Evolutionary conservation across 1,140 invertebrate species (phyloP).

Genomic region (Euwallacea similis): DNA sequence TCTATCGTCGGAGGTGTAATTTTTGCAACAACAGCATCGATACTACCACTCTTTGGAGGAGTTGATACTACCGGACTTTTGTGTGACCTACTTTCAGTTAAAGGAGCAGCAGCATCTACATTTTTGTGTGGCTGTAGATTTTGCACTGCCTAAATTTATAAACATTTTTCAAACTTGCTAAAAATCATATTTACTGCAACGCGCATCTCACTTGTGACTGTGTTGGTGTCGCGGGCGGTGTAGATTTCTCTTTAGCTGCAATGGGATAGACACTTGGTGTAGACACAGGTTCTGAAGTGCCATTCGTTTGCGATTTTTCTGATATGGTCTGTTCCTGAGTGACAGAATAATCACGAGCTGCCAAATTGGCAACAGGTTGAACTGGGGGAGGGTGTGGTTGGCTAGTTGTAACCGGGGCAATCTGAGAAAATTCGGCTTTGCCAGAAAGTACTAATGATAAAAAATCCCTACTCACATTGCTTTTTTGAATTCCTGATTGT

Average conservation of each 20-base stretch:
- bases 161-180: not conserved
- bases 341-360: not conserved
- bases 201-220: not conserved
- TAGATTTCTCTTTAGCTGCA: not conserved
- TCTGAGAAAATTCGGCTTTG: not conserved
- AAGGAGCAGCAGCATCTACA: not conserved
- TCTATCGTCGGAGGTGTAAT: not conserved
- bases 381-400: slow-evolving; percentile 6
- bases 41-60: not conserved
- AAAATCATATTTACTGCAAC: not conserved
- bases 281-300: slow-evolving; percentile 39
- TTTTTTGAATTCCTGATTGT: slow-evolving; percentile 31
- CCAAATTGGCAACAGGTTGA: not conserved
- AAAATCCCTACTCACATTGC: slow-evolving; percentile 31
- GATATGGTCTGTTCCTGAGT: slow-evolving; percentile 9
- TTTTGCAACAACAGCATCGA: slow-evolving; percentile 1
- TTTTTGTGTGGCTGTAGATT: not conserved
- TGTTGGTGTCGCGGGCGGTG: not conserved
- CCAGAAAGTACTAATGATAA: not conserved
- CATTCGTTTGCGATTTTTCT: slow-evolving; percentile 44
- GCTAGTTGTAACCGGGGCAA: slow-evolving; percentile 1
- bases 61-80: not conserved
- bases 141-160: not conserved
- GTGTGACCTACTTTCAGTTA: not conserved
- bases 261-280: slow-evolving; percentile 8